Evolutionary conservation across 1,140 invertebrate genomes (phyloP).

Genomic region (Andrena cerasifolii): DNA sequence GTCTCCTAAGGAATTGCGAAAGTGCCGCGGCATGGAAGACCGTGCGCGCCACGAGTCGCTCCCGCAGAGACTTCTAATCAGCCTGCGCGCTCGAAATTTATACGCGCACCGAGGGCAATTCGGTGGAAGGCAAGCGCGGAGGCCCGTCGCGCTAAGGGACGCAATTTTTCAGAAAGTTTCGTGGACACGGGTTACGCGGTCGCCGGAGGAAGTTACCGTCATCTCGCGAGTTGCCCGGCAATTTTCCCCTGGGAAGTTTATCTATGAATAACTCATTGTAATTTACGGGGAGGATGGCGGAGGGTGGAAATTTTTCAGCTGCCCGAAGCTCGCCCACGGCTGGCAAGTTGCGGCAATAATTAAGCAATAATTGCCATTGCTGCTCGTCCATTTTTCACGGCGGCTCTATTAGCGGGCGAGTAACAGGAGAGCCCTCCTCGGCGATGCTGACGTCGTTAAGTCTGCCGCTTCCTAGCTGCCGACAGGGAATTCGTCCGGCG

Average conservation of each 20-base stretch:
- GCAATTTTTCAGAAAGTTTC: conserved; percentile 38
- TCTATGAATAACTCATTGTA: conserved; percentile 44
- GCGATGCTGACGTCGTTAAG: too few species aligned
- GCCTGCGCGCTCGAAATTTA: not conserved
- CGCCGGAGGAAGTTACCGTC: conserved; percentile 24
- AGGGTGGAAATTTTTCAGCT: conserved; percentile 10
- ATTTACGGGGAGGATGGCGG: not conserved
- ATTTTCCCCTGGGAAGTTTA: conserved; percentile 34
- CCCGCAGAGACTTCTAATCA: not conserved
- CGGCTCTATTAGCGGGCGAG: too few species aligned
- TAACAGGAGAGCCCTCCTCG: too few species aligned
- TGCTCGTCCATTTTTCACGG: not conserved
- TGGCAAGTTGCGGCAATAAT: conserved; percentile 13
- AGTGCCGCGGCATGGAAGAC: not conserved
- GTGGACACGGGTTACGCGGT: conserved; percentile 9
- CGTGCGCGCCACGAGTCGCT: not conserved
- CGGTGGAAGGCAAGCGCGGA: not conserved
- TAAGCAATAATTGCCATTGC: conserved; percentile 19
- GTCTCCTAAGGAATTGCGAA: not conserved
- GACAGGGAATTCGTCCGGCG: too few species aligned
- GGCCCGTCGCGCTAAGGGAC: not conserved
- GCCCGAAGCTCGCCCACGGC: too few species aligned
- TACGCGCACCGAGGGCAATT: not conserved
- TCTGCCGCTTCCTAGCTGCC: too few species aligned
- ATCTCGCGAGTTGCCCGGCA: conserved; percentile 7